Conservation (phyloP, 1,140 invertebrate genomes). For the Mamestra configurata region DNA sequence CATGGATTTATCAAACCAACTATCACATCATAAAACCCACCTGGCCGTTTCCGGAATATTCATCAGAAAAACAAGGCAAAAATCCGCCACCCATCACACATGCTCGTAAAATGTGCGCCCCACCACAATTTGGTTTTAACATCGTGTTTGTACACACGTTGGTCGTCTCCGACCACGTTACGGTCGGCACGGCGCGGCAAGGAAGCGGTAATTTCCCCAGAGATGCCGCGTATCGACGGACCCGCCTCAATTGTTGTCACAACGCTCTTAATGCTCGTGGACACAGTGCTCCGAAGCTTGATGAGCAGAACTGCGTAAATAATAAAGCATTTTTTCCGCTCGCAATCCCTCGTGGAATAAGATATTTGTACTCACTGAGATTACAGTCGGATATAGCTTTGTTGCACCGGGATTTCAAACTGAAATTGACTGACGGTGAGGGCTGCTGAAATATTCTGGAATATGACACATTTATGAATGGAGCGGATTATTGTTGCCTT, state of each 20-base stretch:
- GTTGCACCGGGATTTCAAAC: conserved; percentile 33
- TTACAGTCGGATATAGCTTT: conserved; percentile 27
- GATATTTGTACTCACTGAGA: conserved; percentile 26
- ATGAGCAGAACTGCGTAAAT: conserved; percentile 27
- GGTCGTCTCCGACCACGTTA: conserved; percentile 60
- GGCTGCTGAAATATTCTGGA: background rate
- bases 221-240: conserved; percentile 62
- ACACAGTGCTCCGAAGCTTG: conserved; percentile 38
- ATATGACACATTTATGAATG: background rate
- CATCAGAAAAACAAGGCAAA: background rate
- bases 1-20: background rate
- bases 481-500: background rate
- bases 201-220: conserved; percentile 67
- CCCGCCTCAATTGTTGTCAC: conserved; percentile 54
- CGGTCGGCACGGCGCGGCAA: conserved; percentile 45
- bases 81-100: conserved; percentile 47
- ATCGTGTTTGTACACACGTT: conserved; percentile 55
- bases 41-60: background rate
- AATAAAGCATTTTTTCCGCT: conserved; percentile 35
- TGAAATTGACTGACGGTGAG: conserved; percentile 15
- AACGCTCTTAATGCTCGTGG: conserved; percentile 33
- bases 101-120: conserved; percentile 48
- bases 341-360: conserved; percentile 14
- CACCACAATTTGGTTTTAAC: conserved; percentile 67
- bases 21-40: background rate